Conservation (phyloP, 2,888 invertebrate species). For the Metellina segmentata region DNA sequence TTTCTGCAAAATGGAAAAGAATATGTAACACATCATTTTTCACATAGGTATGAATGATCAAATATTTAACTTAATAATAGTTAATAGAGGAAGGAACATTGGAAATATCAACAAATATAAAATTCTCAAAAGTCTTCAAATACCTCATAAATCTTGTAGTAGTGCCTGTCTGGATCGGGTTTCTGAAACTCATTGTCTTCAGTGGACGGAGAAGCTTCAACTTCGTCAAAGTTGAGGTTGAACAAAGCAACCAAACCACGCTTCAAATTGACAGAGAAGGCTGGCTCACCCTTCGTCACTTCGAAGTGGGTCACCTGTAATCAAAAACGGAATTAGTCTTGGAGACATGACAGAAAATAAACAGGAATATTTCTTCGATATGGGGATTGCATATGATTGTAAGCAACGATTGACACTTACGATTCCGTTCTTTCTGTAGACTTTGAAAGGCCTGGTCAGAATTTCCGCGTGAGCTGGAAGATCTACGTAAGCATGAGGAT, state of each 20-base stretch:
- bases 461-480: slow-evolving; percentile 41
- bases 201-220: slow-evolving; percentile 51
- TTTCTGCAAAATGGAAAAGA: slow-evolving; percentile 53
- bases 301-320: slow-evolving; percentile 78
- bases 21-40: not conserved
- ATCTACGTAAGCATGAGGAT: slow-evolving; percentile 7
- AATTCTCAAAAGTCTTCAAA: not conserved
- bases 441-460: slow-evolving; percentile 67
- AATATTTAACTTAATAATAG: too few relatives aligned
- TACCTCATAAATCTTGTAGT: slow-evolving; percentile 70
- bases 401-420: slow-evolving; percentile 47
- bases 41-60: not conserved
- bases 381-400: too few relatives aligned
- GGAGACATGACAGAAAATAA: too few relatives aligned
- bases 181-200: slow-evolving; percentile 57
- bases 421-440: slow-evolving; percentile 67
- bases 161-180: slow-evolving; percentile 63
- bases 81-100: too few relatives aligned
- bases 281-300: slow-evolving; percentile 80
- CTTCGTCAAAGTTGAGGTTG: slow-evolving; percentile 79
- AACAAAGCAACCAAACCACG: slow-evolving; percentile 80
- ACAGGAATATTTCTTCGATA: too few relatives aligned
- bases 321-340: not conserved
- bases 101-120: too few relatives aligned
- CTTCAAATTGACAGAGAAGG: slow-evolving; percentile 82